phyloP scores from a whole-genome alignment of 2,113 vertebrate species.

The Phainopepla nitens region DNA sequence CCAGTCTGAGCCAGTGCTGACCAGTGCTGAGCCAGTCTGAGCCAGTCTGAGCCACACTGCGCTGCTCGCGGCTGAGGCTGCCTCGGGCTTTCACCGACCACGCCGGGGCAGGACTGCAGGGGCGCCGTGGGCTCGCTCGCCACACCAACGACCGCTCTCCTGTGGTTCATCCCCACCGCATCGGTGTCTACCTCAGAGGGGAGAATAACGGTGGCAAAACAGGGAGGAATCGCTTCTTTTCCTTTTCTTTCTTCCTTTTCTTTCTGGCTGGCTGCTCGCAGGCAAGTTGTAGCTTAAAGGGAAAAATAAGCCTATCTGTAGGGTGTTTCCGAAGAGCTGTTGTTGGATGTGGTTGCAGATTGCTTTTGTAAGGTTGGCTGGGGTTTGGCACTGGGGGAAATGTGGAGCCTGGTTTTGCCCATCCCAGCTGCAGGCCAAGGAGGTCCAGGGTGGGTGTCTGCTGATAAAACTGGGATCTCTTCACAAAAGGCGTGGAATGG shows the following conservation, averaged over 20 bases:
- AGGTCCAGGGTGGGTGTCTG: neutral
- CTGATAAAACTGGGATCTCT: neutral
- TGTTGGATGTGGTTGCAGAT: fast-evolving
- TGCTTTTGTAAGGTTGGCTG: neutral
- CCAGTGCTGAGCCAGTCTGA: too few species aligned
- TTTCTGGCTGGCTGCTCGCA: neutral
- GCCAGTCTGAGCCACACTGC: too few species aligned
- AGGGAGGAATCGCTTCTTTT: neutral
- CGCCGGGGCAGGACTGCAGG: neutral
- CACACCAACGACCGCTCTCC: slow-evolving; percentile 56
- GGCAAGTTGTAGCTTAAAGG: neutral
- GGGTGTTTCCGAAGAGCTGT: neutral
- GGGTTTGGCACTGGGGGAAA: neutral
- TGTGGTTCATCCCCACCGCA: slow-evolving; percentile 69
- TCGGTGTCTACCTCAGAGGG: slow-evolving; percentile 90
- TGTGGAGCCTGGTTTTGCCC: neutral
- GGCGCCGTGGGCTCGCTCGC: neutral
- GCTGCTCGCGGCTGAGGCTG: neutral
- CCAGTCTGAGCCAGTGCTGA: too few species aligned
- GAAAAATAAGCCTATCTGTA: neutral
- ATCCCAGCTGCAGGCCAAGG: neutral
- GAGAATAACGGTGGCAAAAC: neutral
- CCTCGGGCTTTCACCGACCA: neutral
- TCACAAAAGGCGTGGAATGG: neutral
- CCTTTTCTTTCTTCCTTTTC: neutral